Percentiles rank a stretch among this genome's conserved stretches.
Evolutionary conservation across 2,797 vertebrate species (phyloP).

Genomic region (Mus spretus): DNA sequence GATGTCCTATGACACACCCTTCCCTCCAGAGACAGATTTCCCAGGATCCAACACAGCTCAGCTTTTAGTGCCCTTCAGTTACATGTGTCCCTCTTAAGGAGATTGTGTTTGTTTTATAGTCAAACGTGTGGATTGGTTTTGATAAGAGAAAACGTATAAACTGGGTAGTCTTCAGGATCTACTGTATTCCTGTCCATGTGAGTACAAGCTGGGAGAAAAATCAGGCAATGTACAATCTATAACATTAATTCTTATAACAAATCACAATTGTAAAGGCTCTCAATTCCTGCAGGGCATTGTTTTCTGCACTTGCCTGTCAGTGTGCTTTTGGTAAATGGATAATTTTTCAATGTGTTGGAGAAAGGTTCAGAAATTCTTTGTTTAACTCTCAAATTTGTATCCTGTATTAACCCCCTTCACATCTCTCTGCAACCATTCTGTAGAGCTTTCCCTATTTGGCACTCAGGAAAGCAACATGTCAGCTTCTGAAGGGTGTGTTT

Average conservation of each 20-base stretch:
- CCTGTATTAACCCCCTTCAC: background rate
- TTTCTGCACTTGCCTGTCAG: constrained; percentile 18
- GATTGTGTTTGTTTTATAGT: background rate
- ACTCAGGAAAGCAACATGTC: background rate
- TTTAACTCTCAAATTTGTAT: constrained; percentile 4
- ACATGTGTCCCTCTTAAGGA: background rate
- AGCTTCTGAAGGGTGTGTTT: background rate
- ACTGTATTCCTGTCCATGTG: background rate
- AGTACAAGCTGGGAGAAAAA: constrained; percentile 35
- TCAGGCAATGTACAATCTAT: background rate
- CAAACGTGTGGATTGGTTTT: background rate
- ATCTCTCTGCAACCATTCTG: background rate
- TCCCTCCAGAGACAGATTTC: background rate
- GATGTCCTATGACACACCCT: background rate
- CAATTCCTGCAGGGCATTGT: background rate
- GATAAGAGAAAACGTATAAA: background rate
- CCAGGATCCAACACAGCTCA: background rate
- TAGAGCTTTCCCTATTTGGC: background rate
- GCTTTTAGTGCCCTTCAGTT: background rate
- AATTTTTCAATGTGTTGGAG: background rate
- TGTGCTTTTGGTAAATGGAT: constrained; percentile 16
- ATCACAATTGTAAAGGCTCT: background rate
- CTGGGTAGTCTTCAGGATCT: background rate
- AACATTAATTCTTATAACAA: background rate
- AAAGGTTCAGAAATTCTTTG: constrained; percentile 13